Evolutionary conservation across 2,113 vertebrate species (phyloP).

Genomic region (Cichladusa arquata): DNA sequence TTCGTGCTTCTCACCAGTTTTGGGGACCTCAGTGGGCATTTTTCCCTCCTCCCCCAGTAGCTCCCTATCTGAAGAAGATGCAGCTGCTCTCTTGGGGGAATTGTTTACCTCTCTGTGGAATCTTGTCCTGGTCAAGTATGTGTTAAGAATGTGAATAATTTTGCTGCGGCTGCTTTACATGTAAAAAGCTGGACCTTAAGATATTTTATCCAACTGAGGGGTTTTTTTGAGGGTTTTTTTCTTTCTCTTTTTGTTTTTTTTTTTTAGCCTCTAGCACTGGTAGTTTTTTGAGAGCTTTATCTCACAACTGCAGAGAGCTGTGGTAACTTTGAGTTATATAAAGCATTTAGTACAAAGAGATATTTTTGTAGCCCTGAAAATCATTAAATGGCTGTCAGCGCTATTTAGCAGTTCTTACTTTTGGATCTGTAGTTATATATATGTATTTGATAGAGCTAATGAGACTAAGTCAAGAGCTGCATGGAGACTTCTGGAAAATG

Average conservation of each 20-base stretch:
- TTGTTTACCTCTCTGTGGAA: constrained; percentile 60
- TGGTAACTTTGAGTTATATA: neutral
- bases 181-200: constrained; percentile 59
- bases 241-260: neutral
- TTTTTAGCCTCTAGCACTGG: constrained; percentile 2
- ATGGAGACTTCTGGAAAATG: neutral
- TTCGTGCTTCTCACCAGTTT: neutral
- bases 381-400: neutral
- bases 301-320: neutral
- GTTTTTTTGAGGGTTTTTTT: neutral
- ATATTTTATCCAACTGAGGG: constrained; percentile 30
- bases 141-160: constrained; percentile 70
- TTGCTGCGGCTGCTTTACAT: constrained; percentile 56
- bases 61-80: neutral
- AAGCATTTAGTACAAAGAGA: neutral
- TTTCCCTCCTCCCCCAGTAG: neutral
- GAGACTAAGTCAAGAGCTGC: neutral
- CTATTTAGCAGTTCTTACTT: neutral
- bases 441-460: neutral
- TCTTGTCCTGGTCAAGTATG: constrained; percentile 61
- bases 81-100: constrained; percentile 62
- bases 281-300: constrained; percentile 2
- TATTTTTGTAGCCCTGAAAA: neutral
- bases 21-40: neutral
- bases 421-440: neutral